These are phyloP conservation scores for Brachionus calyciflorus DNA, from an alignment of 1,140 invertebrate genomes.

Conservation along the genomic window DNA sequence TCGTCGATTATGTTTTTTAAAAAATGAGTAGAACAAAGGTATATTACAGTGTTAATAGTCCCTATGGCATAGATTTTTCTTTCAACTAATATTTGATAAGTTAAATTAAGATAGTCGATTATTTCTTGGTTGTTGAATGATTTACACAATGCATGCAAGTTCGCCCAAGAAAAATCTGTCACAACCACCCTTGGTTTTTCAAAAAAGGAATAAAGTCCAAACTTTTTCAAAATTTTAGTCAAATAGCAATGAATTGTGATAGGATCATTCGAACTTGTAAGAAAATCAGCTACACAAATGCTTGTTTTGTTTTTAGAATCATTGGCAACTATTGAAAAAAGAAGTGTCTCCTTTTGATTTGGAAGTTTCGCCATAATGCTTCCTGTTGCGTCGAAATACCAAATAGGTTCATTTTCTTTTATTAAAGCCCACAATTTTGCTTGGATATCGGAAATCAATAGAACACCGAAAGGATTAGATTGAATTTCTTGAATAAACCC, in stretches of 20 bases:
- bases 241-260: background rate
- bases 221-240: background rate
- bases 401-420: background rate
- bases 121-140: slow-evolving; percentile 4
- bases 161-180: too few relatives aligned
- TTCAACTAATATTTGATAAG: background rate
- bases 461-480: background rate
- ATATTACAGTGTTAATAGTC: background rate
- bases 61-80: background rate
- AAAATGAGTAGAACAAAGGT: slow-evolving; percentile 14
- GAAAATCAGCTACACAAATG: background rate
- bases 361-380: background rate
- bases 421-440: background rate
- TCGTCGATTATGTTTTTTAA: slow-evolving; percentile 4
- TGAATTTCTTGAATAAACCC: slow-evolving; percentile 12
- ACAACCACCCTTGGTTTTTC: too few relatives aligned
- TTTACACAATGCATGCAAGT: slow-evolving; percentile 5
- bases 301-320: background rate
- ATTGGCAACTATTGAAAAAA: slow-evolving; percentile 4
- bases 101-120: slow-evolving; percentile 21
- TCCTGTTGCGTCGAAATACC: slow-evolving; percentile 28
- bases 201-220: background rate
- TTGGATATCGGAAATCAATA: slow-evolving; percentile 25
- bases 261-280: background rate
- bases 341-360: slow-evolving; percentile 7